Conservation (phyloP, 37 sponge, comb jelly and placozoan genomes). For the Diacarnus erythraeanus region DNA sequence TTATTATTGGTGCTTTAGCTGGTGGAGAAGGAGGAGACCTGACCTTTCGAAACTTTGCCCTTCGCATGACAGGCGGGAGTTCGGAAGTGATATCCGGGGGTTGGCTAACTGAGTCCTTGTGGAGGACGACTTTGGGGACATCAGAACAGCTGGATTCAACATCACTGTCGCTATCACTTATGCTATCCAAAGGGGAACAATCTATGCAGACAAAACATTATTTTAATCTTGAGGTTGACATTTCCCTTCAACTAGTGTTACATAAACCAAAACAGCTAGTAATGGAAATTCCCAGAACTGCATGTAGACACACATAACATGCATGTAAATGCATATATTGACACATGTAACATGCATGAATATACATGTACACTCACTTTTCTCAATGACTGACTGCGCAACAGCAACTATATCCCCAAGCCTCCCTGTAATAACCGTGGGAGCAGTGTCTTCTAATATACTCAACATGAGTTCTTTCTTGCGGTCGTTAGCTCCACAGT, state of each 20-base stretch:
- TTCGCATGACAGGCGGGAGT: slow-evolving; percentile 3
- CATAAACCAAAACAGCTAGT: neutral
- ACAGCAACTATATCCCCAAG: slow-evolving; percentile 57
- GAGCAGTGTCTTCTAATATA: slow-evolving; percentile 21
- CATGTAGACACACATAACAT: neutral
- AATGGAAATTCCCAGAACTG: neutral
- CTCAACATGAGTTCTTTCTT: slow-evolving; percentile 38
- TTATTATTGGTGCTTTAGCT: neutral
- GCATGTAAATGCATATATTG: neutral
- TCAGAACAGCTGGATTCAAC: neutral
- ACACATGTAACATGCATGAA: too few relatives aligned
- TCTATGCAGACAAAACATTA: neutral
- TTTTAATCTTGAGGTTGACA: too few relatives aligned
- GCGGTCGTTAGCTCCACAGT: slow-evolving; percentile 32
- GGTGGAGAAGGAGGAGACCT: neutral
- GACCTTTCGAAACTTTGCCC: slow-evolving; percentile 3
- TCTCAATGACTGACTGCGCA: slow-evolving; percentile 29
- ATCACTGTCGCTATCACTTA: neutral
- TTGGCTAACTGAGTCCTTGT: neutral
- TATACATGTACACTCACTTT: too few relatives aligned
- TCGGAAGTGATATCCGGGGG: slow-evolving; percentile 6
- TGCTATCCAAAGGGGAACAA: slow-evolving; percentile 1
- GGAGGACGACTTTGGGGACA: neutral
- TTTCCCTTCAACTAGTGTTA: neutral
- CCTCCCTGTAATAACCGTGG: slow-evolving; percentile 48